Evolutionary conservation across 2,797 vertebrate species (phyloP).

Genomic region (Sternarchorhynchus goeldii): DNA sequence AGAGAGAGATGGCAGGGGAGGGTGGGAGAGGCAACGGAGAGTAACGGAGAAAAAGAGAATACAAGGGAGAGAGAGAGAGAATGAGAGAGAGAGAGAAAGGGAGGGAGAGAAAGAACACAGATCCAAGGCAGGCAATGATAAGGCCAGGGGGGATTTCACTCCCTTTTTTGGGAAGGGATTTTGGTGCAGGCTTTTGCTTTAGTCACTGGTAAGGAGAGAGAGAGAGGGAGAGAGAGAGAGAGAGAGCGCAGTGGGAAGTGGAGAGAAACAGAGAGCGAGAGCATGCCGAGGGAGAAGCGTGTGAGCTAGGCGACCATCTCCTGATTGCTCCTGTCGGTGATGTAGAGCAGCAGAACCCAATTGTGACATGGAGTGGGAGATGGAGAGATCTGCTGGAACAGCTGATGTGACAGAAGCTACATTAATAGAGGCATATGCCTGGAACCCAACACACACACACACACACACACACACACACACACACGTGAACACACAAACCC

Average conservation of each 20-base stretch:
- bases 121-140: slow-evolving; percentile 50
- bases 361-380: slow-evolving; percentile 63
- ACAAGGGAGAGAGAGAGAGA: slow-evolving; percentile 27
- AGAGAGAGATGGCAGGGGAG: slow-evolving; percentile 44
- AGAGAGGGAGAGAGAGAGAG: slow-evolving; percentile 22
- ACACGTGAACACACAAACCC: background rate
- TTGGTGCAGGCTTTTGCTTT: slow-evolving; percentile 51
- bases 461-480: slow-evolving; percentile 19
- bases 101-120: slow-evolving; percentile 43
- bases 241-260: slow-evolving; percentile 30
- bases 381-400: slow-evolving; percentile 63
- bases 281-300: slow-evolving; percentile 35
- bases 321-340: slow-evolving; percentile 62
- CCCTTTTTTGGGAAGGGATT: slow-evolving; percentile 52
- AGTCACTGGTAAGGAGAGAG: slow-evolving; percentile 37
- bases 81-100: slow-evolving; percentile 38
- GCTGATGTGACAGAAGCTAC: slow-evolving; percentile 70
- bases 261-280: slow-evolving; percentile 30
- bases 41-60: slow-evolving; percentile 42
- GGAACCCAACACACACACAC: slow-evolving; percentile 39
- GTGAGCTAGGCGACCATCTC: slow-evolving; percentile 42
- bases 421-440: slow-evolving; percentile 70
- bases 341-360: slow-evolving; percentile 62
- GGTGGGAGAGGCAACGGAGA: slow-evolving; percentile 47
- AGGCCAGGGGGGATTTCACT: slow-evolving; percentile 34